Conservation (phyloP, 2,888 invertebrate species). For the Trichopria drosophilae region DNA sequence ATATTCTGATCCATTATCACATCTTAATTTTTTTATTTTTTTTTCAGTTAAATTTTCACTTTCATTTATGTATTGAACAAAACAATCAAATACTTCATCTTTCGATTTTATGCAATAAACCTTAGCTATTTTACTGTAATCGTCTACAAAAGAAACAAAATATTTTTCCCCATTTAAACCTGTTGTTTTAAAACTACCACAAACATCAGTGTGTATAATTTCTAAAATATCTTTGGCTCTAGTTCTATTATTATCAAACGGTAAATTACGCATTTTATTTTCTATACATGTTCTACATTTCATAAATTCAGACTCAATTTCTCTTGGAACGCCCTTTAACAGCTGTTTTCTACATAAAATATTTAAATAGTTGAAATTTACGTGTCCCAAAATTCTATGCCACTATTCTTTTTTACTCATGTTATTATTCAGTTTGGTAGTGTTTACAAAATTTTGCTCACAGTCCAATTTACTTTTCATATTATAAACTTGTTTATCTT, state of each 20-base stretch:
- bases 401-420: constrained; percentile 36
- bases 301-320: constrained; percentile 31
- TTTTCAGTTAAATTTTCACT: constrained; percentile 26
- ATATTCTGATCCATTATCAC: constrained; percentile 33
- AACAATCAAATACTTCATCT: constrained; percentile 34
- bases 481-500: constrained; percentile 25
- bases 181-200: constrained; percentile 27
- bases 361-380: constrained; percentile 37
- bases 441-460: constrained; percentile 5
- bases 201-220: constrained; percentile 30
- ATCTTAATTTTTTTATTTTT: constrained; percentile 33
- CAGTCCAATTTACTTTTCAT: constrained; percentile 12
- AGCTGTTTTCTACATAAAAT: constrained; percentile 32
- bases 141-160: constrained; percentile 38
- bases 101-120: constrained; percentile 36
- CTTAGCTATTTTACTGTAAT: constrained; percentile 34
- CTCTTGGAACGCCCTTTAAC: constrained; percentile 30
- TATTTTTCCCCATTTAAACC: constrained; percentile 35
- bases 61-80: constrained; percentile 31
- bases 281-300: constrained; percentile 35
- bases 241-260: constrained; percentile 37
- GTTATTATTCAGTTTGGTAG: neutral
- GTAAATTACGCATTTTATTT: constrained; percentile 36
- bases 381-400: constrained; percentile 37
- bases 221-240: constrained; percentile 34